A percentile compares a stretch with the other conserved stretches of the same genome.
These are phyloP conservation scores for Dinothrombium tinctorium DNA, from an alignment of 1,140 invertebrate genomes.

Conservation along the genomic window DNA sequence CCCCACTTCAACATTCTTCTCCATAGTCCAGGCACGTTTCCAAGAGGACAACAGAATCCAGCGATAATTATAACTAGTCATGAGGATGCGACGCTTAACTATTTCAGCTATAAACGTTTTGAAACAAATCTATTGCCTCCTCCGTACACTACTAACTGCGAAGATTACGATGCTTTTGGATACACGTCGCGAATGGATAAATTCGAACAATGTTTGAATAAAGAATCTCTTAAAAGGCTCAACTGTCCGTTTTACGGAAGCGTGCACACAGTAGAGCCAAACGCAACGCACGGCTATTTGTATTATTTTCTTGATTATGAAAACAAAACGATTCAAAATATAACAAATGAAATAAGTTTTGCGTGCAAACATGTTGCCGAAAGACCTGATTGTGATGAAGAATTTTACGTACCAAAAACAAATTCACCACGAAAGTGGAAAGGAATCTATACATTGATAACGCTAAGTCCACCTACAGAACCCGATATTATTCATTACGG, in stretches of 20 bases:
- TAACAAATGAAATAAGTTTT: background rate
- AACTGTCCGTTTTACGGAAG: background rate
- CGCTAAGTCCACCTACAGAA: background rate
- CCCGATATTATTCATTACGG: background rate
- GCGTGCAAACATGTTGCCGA: background rate
- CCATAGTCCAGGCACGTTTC: background rate
- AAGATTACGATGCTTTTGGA: background rate
- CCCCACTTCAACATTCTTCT: no score
- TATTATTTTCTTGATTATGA: constrained; percentile 1
- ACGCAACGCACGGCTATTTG: background rate
- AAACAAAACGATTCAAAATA: background rate
- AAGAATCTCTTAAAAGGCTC: background rate
- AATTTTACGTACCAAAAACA: constrained; percentile 1
- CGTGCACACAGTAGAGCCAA: background rate
- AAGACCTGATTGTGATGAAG: background rate
- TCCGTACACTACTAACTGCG: background rate
- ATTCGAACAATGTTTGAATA: background rate
- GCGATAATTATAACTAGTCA: background rate
- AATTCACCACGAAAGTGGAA: background rate
- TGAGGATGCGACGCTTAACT: background rate
- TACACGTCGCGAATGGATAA: background rate
- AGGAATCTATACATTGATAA: background rate
- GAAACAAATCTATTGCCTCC: background rate
- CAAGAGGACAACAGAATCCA: background rate
- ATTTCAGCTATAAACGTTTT: background rate